phyloP scores from a whole-genome alignment of 2,113 vertebrate species.

The Datnioides undecimradiatus region DNA sequence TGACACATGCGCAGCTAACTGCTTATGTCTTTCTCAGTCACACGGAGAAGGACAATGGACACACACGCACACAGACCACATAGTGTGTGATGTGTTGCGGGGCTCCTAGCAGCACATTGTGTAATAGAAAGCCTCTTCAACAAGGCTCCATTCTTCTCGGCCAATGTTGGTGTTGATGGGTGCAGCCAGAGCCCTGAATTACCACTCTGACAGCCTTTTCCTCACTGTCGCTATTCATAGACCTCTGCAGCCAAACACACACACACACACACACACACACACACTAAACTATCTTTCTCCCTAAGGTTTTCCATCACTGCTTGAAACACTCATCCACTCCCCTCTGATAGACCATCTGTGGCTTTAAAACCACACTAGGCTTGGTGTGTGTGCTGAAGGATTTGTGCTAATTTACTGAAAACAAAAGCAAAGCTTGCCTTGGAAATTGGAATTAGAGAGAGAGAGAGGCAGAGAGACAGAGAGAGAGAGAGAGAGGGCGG shows the following conservation, averaged over 20 bases:
- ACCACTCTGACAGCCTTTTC: conserved; percentile 65
- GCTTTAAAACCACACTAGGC: conserved; percentile 42
- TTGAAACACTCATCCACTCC: conserved; percentile 62
- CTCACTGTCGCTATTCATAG: conserved; percentile 67
- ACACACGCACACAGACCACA: conserved; percentile 19
- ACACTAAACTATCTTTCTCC: conserved; percentile 9
- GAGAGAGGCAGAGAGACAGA: background rate
- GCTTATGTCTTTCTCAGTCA: background rate
- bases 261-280: conserved; percentile 24
- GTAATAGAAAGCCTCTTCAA: conserved; percentile 54
- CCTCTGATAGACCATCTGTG: conserved; percentile 77
- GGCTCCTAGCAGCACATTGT: conserved; percentile 71
- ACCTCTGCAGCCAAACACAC: conserved; percentile 46
- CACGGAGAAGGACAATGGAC: background rate
- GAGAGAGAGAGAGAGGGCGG: background rate
- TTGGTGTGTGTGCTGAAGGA: conserved; percentile 16
- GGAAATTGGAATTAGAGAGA: conserved; percentile 19
- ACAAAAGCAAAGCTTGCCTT: conserved; percentile 49
- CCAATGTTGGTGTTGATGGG: conserved; percentile 54
- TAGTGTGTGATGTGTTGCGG: conserved; percentile 44
- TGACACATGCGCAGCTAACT: conserved; percentile 4
- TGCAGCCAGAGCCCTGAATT: conserved; percentile 67
- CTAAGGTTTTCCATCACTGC: conserved; percentile 60
- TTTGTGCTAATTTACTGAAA: conserved; percentile 55
- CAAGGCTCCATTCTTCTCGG: conserved; percentile 67